phyloP scores from a whole-genome alignment of 2,888 invertebrate genomes.

The Trisateles emortualis region DNA sequence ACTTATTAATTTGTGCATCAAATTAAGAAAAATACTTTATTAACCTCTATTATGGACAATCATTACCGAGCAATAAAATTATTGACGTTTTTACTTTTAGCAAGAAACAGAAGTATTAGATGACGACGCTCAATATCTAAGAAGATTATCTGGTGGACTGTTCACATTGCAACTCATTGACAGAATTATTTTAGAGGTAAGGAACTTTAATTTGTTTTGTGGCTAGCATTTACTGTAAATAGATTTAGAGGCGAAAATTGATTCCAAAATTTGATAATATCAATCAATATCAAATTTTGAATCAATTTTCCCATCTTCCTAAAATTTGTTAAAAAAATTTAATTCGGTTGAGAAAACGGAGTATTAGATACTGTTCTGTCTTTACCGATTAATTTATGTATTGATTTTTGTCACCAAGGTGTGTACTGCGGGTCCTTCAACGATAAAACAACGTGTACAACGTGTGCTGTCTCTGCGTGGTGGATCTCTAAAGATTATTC shows the following conservation, averaged over 20 bases:
- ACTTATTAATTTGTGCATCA: too few species aligned
- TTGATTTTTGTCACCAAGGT: conserved; percentile 62
- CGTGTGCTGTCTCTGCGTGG: conserved; percentile 96
- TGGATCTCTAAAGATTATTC: conserved; percentile 96
- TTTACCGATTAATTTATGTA: too few species aligned
- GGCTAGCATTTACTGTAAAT: not conserved
- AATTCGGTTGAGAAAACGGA: too few species aligned
- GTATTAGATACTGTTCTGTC: too few species aligned
- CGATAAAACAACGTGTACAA: conserved; percentile 94
- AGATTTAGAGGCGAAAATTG: not conserved
- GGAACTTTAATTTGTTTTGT: conserved; percentile 17
- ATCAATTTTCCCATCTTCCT: too few species aligned
- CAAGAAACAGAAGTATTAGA: conserved; percentile 90
- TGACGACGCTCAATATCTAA: conserved; percentile 95
- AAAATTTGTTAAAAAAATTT: too few species aligned
- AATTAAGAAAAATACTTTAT: too few species aligned
- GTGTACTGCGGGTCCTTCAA: conserved; percentile 90
- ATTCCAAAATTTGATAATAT: not conserved
- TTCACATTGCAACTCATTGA: conserved; percentile 98
- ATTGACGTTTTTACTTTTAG: conserved; percentile 48
- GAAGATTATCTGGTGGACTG: conserved; percentile 96
- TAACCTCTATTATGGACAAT: not conserved
- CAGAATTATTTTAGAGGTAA: conserved; percentile 93
- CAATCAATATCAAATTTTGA: too few species aligned
- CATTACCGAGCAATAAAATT: not conserved